Conservation (phyloP, 2,113 vertebrate species). For the Hassar affinis region DNA sequence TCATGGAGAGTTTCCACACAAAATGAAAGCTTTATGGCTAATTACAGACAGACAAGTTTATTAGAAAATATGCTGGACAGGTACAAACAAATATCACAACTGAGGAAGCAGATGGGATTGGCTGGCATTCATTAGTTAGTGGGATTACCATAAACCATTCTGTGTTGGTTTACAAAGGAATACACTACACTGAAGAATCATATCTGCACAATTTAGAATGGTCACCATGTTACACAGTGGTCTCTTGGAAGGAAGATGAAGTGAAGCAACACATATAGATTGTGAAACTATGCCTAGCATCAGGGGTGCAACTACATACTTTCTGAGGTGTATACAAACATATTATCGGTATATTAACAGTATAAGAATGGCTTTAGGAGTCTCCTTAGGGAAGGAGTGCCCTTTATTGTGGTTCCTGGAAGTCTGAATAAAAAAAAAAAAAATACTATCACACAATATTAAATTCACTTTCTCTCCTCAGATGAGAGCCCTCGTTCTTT, state of each 20-base stretch:
- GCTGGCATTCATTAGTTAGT: background rate
- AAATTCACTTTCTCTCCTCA: slow-evolving; percentile 48
- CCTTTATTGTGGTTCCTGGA: background rate
- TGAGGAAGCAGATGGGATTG: background rate
- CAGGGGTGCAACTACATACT: no score
- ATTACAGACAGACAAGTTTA: background rate
- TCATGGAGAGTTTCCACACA: background rate
- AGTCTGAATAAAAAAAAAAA: background rate
- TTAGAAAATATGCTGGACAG: background rate
- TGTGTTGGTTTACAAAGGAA: background rate
- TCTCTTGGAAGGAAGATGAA: background rate
- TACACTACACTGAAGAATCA: background rate
- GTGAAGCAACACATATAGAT: background rate
- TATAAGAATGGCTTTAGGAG: background rate
- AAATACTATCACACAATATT: background rate
- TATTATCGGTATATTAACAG: no score
- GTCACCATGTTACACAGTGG: background rate
- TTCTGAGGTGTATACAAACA: no score
- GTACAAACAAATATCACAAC: background rate
- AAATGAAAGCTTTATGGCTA: background rate
- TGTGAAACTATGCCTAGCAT: background rate
- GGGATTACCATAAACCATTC: background rate
- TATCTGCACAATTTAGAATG: background rate
- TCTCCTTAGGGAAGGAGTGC: no score
- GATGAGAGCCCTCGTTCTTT: slow-evolving; percentile 65